These are phyloP conservation scores for Lasioglossum marginatum DNA, from an alignment of 2,888 invertebrate genomes.

Conservation along the genomic window DNA sequence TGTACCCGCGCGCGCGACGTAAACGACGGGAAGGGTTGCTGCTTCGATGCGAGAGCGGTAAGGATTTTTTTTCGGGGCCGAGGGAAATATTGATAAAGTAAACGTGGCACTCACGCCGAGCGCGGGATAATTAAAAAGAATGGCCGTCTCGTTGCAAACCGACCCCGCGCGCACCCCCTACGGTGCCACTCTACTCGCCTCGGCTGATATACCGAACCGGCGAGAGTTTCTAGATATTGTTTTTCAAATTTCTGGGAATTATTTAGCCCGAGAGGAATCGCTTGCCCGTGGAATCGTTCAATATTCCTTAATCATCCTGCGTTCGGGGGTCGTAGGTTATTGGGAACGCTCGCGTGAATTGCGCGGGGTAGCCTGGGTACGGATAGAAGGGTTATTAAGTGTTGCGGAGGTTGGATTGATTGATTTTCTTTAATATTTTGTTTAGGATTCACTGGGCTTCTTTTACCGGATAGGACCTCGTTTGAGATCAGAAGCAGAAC, in stretches of 20 bases:
- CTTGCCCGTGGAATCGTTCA: conserved; percentile 4
- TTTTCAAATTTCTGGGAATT: conserved; percentile 8
- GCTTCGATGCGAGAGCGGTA: conserved; percentile 34
- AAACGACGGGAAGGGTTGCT: conserved; percentile 57
- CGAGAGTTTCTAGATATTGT: neutral
- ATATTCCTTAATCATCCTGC: conserved; percentile 2
- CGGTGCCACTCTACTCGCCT: neutral
- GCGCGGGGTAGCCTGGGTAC: neutral
- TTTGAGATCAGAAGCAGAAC: neutral
- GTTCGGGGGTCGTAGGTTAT: neutral
- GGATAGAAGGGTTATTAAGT: neutral
- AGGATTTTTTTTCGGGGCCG: conserved; percentile 41
- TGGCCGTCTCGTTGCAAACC: neutral
- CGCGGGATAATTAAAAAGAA: conserved; percentile 43
- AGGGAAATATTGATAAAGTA: conserved; percentile 54
- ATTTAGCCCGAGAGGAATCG: conserved; percentile 2
- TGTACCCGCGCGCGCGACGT: conserved; percentile 54
- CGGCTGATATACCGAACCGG: neutral
- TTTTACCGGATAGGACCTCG: neutral
- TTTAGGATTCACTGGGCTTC: neutral
- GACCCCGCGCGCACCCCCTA: too few species aligned
- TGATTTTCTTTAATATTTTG: conserved; percentile 1
- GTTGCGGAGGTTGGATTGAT: neutral
- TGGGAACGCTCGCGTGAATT: conserved; percentile 3
- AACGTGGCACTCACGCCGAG: conserved; percentile 33